phyloP scores from a whole-genome alignment of 30 jellyfish, hydroid and myxozoan species.

The Aurelia aurita region DNA sequence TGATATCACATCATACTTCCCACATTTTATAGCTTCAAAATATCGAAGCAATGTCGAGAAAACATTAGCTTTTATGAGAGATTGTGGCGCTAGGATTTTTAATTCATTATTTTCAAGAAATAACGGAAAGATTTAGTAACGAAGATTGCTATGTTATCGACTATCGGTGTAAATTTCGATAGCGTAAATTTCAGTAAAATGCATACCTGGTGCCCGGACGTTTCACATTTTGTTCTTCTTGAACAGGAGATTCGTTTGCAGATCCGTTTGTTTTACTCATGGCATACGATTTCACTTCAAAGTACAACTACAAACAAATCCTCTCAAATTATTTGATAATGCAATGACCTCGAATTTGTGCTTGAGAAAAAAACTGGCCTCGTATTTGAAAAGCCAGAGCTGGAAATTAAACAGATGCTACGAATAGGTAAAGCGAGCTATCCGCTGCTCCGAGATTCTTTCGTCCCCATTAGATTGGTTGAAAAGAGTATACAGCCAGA shows the following conservation, averaged over 20 bases:
- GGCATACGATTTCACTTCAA: slow-evolving; percentile 5
- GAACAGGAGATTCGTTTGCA: slow-evolving; percentile 47
- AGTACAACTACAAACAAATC: neutral
- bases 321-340: neutral
- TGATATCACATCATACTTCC: too few species aligned
- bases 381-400: slow-evolving; percentile 18
- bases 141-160: too few species aligned
- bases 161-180: too few species aligned
- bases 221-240: slow-evolving; percentile 38
- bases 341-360: slow-evolving; percentile 35
- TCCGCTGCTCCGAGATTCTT: slow-evolving; percentile 15
- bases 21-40: too few species aligned
- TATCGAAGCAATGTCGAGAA: too few species aligned
- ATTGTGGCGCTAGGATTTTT: too few species aligned
- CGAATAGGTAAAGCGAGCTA: neutral
- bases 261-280: slow-evolving; percentile 77
- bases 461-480: slow-evolving; percentile 2
- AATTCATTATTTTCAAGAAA: too few species aligned
- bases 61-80: too few species aligned
- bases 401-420: slow-evolving; percentile 73
- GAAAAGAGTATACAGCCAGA: neutral
- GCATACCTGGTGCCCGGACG: slow-evolving; percentile 79
- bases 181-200: neutral
- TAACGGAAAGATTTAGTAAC: too few species aligned
- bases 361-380: slow-evolving; percentile 40